These are phyloP conservation scores for Ormyrus pomaceus DNA, from an alignment of 2,888 invertebrate species.

Conservation along the genomic window DNA sequence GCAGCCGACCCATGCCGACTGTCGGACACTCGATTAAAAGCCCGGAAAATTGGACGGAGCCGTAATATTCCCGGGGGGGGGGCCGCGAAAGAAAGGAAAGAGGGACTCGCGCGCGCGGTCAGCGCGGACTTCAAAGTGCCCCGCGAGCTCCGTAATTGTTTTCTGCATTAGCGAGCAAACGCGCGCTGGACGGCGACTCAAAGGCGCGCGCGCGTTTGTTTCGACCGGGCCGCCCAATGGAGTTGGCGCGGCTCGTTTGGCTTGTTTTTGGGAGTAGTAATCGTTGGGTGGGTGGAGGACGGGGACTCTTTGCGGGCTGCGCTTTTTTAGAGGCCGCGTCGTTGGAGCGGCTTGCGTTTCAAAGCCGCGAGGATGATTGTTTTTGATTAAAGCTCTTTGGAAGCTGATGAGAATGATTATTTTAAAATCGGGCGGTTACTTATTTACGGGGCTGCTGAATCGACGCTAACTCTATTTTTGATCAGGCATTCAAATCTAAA, in stretches of 20 bases:
- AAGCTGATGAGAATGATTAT: too few species aligned
- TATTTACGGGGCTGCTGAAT: too few species aligned
- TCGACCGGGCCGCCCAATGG: background rate
- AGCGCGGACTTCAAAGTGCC: constrained; percentile 29
- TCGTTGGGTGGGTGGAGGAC: too few species aligned
- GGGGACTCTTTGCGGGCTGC: too few species aligned
- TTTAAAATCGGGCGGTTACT: too few species aligned
- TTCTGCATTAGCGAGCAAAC: constrained; percentile 30
- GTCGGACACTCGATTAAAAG: constrained; percentile 58
- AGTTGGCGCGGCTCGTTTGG: background rate
- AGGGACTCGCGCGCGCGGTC: background rate
- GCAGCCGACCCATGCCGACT: background rate
- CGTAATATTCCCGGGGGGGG: constrained; percentile 44
- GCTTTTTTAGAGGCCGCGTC: too few species aligned
- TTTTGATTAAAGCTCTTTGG: too few species aligned
- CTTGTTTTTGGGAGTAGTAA: too few species aligned
- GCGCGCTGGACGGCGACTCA: background rate
- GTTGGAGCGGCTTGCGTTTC: too few species aligned
- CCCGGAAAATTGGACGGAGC: constrained; percentile 66
- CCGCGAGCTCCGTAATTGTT: constrained; percentile 30
- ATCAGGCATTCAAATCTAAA: too few species aligned
- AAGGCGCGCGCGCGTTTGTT: background rate
- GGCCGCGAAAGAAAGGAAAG: constrained; percentile 24
- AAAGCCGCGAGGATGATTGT: too few species aligned
- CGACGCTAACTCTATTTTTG: too few species aligned